Evolutionary conservation across 2,888 invertebrate genomes (phyloP).

Genomic region (Chloromyia formosa): DNA sequence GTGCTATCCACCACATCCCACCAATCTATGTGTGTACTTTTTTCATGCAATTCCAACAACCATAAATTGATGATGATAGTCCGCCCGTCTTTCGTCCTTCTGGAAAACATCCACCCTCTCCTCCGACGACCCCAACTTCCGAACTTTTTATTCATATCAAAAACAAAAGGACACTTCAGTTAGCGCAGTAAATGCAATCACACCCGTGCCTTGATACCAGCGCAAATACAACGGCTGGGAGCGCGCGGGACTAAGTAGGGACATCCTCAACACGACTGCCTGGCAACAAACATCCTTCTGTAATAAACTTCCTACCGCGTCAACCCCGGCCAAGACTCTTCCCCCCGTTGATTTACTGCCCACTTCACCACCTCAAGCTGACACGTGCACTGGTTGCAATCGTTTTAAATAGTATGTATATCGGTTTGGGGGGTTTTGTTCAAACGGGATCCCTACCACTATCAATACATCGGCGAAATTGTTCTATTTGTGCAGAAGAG

Average conservation of each 20-base stretch:
- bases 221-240: neutral
- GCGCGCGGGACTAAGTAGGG: neutral
- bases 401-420: neutral
- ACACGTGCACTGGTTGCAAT: constrained; percentile 31
- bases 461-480: constrained; percentile 28
- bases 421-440: neutral
- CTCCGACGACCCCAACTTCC: too few species aligned
- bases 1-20: neutral
- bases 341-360: neutral
- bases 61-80: constrained; percentile 25
- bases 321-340: neutral
- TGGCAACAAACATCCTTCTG: constrained; percentile 32
- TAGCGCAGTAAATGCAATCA: constrained; percentile 28
- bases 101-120: neutral
- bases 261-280: neutral
- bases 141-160: constrained; percentile 21
- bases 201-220: neutral
- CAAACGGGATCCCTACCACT: neutral
- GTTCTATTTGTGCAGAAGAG: neutral
- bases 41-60: constrained; percentile 27
- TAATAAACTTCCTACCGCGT: constrained; percentile 22
- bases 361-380: constrained; percentile 10
- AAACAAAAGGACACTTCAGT: constrained; percentile 37
- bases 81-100: neutral
- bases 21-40: neutral